phyloP scores from a whole-genome alignment of 2,888 invertebrate species.

The Nomada hirtipes region DNA sequence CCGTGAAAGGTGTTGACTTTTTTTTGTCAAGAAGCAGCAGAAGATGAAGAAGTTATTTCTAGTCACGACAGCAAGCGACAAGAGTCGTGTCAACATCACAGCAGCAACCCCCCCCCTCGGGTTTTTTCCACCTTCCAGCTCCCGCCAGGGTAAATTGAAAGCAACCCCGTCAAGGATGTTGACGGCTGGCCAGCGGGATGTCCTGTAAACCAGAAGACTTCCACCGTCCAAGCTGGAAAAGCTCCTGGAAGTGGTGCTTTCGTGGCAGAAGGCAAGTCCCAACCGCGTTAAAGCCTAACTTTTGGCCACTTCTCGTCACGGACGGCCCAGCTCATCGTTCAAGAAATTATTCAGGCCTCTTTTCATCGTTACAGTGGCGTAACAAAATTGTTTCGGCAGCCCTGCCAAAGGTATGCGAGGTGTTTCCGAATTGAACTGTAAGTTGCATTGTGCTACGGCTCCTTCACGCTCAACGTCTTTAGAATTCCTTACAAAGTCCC shows the following conservation, averaged over 20 bases:
- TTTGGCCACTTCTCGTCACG: constrained; percentile 70
- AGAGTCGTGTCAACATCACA: constrained; percentile 58
- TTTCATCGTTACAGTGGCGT: constrained; percentile 44
- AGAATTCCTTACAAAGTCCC: not conserved
- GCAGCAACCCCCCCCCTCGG: constrained; percentile 35
- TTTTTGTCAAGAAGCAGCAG: not conserved
- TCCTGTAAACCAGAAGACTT: constrained; percentile 42
- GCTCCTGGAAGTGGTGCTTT: constrained; percentile 48
- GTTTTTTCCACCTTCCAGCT: constrained; percentile 31
- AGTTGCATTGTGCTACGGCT: not conserved
- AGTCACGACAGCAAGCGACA: constrained; percentile 29
- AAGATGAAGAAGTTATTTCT: constrained; percentile 23
- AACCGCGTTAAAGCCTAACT: constrained; percentile 62
- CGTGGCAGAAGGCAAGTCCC: constrained; percentile 53
- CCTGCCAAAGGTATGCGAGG: not conserved
- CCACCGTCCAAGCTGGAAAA: constrained; percentile 26
- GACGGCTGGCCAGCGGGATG: constrained; percentile 63
- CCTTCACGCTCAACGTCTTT: not conserved
- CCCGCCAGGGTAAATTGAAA: constrained; percentile 49
- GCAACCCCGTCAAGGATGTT: constrained; percentile 66
- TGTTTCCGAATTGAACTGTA: not conserved
- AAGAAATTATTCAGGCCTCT: constrained; percentile 49
- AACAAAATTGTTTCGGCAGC: constrained; percentile 22
- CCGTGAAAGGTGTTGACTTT: no score
- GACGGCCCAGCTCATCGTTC: constrained; percentile 57